These are phyloP conservation scores for Eulemur macaco DNA, from an alignment of 2,113 vertebrate genomes.

Conservation along the genomic window DNA sequence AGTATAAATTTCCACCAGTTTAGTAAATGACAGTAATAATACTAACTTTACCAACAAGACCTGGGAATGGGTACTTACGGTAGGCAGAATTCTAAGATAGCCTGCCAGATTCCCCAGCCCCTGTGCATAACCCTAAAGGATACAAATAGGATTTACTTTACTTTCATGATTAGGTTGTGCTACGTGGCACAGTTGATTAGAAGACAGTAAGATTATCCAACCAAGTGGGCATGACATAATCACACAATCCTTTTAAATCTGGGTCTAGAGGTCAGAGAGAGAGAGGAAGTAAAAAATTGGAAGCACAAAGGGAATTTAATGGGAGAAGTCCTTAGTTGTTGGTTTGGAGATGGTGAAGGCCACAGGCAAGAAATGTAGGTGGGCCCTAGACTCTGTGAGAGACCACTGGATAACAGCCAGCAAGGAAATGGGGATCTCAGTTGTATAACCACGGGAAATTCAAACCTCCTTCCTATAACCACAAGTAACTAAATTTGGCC, in stretches of 20 bases:
- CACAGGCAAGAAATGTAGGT: neutral
- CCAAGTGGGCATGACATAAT: neutral
- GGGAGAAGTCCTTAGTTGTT: neutral
- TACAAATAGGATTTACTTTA: neutral
- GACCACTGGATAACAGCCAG: fast-evolving
- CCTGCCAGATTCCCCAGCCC: fast-evolving
- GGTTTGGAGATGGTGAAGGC: neutral
- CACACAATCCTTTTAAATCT: neutral
- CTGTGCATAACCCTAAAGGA: neutral
- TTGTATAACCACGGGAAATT: neutral
- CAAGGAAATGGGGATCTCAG: neutral
- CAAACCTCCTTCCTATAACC: neutral
- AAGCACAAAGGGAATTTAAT: fast-evolving
- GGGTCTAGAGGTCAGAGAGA: neutral
- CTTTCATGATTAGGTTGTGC: neutral
- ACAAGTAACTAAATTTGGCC: neutral
- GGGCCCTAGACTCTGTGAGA: neutral
- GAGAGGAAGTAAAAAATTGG: neutral
- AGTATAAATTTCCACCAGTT: neutral
- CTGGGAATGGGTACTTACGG: neutral
- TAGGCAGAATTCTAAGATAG: neutral
- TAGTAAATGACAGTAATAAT: neutral
- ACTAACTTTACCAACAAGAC: neutral
- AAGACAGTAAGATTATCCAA: neutral
- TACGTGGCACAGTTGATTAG: neutral